Percentiles rank a stretch among this genome's conserved stretches.
These are phyloP conservation scores for Stenodera caucasica DNA, from an alignment of 2,888 invertebrate genomes.

Conservation along the genomic window DNA sequence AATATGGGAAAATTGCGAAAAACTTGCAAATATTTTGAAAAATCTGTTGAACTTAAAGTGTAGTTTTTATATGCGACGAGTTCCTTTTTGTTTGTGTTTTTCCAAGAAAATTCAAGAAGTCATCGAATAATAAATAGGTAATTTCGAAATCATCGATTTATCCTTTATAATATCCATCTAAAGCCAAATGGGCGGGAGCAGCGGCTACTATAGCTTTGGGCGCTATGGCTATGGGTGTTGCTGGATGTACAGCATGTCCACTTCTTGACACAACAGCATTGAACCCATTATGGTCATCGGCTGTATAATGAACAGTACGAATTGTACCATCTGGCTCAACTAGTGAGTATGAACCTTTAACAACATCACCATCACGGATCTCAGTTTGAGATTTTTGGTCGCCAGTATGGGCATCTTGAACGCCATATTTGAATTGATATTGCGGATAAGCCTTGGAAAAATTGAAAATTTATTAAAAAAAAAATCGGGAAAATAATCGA, in stretches of 20 bases:
- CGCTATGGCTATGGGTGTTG: slow-evolving; percentile 43
- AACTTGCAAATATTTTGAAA: slow-evolving; percentile 18
- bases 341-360: slow-evolving; percentile 62
- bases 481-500: slow-evolving; percentile 13
- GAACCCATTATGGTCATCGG: slow-evolving; percentile 62
- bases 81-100: no score
- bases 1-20: not conserved
- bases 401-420: slow-evolving; percentile 62
- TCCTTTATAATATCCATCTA: slow-evolving; percentile 49
- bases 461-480: not conserved
- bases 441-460: slow-evolving; percentile 59
- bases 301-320: slow-evolving; percentile 61
- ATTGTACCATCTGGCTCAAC: slow-evolving; percentile 62
- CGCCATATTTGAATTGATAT: slow-evolving; percentile 63
- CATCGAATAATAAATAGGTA: slow-evolving; percentile 10
- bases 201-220: slow-evolving; percentile 47
- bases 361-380: slow-evolving; percentile 60
- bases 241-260: slow-evolving; percentile 64
- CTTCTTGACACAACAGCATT: slow-evolving; percentile 50
- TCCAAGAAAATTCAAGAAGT: slow-evolving; percentile 15
- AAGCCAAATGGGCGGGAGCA: slow-evolving; percentile 29
- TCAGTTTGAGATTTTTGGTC: slow-evolving; percentile 62
- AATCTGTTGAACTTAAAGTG: not conserved
- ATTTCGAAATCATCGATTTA: slow-evolving; percentile 9
- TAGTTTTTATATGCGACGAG: slow-evolving; percentile 18